phyloP scores from a whole-genome alignment of 2,113 vertebrate genomes.

The Forbesichthys papilliferus region DNA sequence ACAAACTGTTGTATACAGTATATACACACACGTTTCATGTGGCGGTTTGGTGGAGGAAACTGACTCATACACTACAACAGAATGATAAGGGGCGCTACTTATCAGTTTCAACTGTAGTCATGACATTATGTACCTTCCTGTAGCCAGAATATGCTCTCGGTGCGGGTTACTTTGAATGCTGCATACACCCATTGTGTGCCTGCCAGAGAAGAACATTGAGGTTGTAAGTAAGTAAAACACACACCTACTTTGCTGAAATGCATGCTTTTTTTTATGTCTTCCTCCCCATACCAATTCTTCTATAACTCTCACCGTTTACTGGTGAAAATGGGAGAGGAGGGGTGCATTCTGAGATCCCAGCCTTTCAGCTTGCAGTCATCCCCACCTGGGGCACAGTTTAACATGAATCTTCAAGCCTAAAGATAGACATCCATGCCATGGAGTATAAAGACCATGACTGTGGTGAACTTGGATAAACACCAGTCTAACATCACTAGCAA shows the following conservation, averaged over 20 bases:
- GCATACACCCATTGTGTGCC: constrained; percentile 94
- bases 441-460: neutral
- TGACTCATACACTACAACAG: no score
- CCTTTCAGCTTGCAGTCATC: constrained; percentile 91
- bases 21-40: no score
- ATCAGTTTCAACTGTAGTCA: neutral
- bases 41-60: no score
- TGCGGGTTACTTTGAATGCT: constrained; percentile 92
- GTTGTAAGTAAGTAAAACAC: neutral
- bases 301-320: constrained; percentile 77
- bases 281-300: neutral
- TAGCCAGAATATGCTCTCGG: constrained; percentile 85
- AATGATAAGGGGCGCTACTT: no score
- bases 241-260: neutral
- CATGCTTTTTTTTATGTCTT: neutral
- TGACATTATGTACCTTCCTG: constrained; percentile 83
- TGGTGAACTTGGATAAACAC: neutral
- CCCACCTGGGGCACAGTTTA: constrained; percentile 77
- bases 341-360: constrained; percentile 85
- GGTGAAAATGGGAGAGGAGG: constrained; percentile 76
- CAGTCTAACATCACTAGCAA: no score
- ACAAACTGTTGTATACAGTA: no score
- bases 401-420: no score
- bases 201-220: constrained; percentile 51
- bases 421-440: no score